phyloP scores from a whole-genome alignment of 2,113 vertebrate genomes.

The Mormyrus iriodes region DNA sequence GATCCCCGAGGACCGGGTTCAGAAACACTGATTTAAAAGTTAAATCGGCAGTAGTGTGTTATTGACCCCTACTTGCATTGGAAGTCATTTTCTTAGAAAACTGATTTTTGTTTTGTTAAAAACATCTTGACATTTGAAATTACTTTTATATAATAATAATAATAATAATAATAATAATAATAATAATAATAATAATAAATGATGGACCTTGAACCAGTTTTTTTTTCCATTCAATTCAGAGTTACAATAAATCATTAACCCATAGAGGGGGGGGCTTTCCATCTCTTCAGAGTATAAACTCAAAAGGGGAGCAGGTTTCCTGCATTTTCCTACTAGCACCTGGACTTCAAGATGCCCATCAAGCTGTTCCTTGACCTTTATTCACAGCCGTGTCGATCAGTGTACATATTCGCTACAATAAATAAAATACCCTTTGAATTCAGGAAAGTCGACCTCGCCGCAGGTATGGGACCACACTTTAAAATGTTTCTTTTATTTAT shows the following conservation, averaged over 20 bases:
- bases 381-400: conserved; percentile 73
- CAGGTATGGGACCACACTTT: conserved; percentile 56
- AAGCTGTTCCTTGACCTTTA: conserved; percentile 75
- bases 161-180: neutral
- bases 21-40: neutral
- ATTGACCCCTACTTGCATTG: neutral
- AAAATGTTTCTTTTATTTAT: neutral
- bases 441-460: conserved; percentile 55
- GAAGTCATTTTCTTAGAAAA: neutral
- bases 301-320: neutral
- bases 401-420: conserved; percentile 74
- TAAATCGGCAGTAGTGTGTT: neutral
- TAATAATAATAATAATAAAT: neutral
- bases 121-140: neutral
- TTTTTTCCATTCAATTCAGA: neutral
- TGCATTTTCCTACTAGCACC: neutral
- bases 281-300: neutral
- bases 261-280: neutral
- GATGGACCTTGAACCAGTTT: neutral
- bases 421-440: conserved; percentile 68
- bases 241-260: neutral
- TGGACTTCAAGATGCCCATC: conserved; percentile 45
- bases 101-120: neutral
- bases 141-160: neutral
- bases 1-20: neutral